Conservation (phyloP, 1,140 invertebrate species). For the Muscidifurax raptorellus region DNA sequence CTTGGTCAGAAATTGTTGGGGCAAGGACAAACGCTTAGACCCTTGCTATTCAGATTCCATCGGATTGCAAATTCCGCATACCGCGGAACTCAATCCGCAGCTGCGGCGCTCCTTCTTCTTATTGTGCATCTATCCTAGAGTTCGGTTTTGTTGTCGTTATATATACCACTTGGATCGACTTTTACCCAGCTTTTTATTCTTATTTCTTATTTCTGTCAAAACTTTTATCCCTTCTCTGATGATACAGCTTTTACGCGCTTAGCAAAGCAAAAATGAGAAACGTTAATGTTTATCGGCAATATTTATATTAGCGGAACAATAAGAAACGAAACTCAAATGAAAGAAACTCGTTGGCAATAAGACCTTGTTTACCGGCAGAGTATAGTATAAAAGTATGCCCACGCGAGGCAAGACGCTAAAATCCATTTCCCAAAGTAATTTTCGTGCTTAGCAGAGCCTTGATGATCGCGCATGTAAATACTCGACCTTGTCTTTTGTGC, state of each 20-base stretch:
- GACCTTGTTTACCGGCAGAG: not conserved
- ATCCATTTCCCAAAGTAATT: conserved; percentile 50
- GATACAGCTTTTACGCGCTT: not conserved
- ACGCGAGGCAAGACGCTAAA: conserved; percentile 1
- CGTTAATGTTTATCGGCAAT: not conserved
- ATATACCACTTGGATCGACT: too few species aligned
- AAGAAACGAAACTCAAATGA: not conserved
- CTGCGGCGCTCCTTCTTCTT: conserved; percentile 56
- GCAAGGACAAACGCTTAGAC: conserved; percentile 60
- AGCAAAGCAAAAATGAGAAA: not conserved
- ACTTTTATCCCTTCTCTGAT: too few species aligned
- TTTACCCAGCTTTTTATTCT: not conserved
- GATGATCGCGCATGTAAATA: conserved; percentile 51
- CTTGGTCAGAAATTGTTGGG: conserved; percentile 48
- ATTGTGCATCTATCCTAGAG: conserved; percentile 45
- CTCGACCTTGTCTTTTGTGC: conserved; percentile 42
- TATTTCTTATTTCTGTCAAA: not conserved
- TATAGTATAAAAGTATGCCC: not conserved
- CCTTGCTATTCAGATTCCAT: conserved; percentile 67
- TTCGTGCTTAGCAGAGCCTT: conserved; percentile 33
- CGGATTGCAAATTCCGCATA: conserved; percentile 70
- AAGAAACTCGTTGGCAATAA: not conserved
- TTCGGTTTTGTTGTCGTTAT: not conserved
- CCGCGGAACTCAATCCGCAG: conserved; percentile 44
- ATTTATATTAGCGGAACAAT: not conserved